Base-by-base conservation (phyloP, 23 tunicate genomes). In the Halocynthia roretzi region DNA sequence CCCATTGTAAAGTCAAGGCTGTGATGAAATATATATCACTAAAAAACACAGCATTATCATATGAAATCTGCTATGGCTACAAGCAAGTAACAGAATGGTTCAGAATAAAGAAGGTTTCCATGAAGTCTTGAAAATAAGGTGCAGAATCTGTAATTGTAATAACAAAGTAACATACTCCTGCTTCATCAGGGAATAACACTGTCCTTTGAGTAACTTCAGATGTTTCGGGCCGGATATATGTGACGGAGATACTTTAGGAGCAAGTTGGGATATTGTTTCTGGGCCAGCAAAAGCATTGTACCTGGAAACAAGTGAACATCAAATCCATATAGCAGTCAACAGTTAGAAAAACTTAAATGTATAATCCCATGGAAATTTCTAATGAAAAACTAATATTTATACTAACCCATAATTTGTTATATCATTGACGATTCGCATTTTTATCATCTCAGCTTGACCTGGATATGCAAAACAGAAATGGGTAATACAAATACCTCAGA, bases 351-450 rank as follows among this genome's bases (percentile, higher is more conserved):
- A n/a, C n/a, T n/a, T n/a, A n/a, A n/a, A n/a, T n/a, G n/a, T n/a
- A n/a, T n/a, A n/a, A n/a, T n/a, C n/a, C n/a, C n/a, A n/a, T n/a
- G n/a, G n/a, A n/a, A n/a, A n/a, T n/a, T n/a, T n/a, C n/a, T n/a
- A n/a, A n/a, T n/a, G n/a, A n/a, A n/a, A n/a, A n/a, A n/a, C n/a
- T n/a, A n/a, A n/a, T n/a, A 58, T 15, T 15, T 14, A 58, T 58
- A 58, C 15, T 58, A 1, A 65, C 20, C 88, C 96, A 61, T 84
- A 84, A 50, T 80, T 89, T 52, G 87, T 84, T 5, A 84, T 80
- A 1, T 80, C 84, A 61, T 89, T 81, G 14, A 89, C 88, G 9
- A 89, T 89, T 84, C 76, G 84, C 87, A 88, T 88, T 60, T 77
- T 66, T 31, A 87, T 80, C 5, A 81, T 44, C 75, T 63, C 81